A percentile compares a stretch with the other conserved stretches of the same genome.
Evolutionary conservation across 2,113 vertebrate species (phyloP).

Genomic region (Notarius lentiginosus): DNA sequence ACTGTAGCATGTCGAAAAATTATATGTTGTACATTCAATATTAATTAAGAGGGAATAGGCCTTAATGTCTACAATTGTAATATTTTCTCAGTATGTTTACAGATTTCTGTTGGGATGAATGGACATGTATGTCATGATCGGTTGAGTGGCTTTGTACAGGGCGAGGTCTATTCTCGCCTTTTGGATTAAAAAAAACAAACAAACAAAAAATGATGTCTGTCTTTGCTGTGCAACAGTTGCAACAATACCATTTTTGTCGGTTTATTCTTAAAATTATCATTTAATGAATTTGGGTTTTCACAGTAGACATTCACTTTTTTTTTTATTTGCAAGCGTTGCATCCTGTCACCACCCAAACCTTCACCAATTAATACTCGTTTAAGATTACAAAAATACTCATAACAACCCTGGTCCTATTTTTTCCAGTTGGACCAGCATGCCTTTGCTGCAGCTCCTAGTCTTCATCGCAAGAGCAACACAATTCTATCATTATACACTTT

Average conservation of each 20-base stretch:
- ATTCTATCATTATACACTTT: background rate
- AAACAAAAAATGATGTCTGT: too few relatives aligned
- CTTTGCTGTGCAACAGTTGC: background rate
- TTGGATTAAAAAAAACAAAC: constrained; percentile 36
- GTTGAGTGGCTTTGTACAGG: constrained; percentile 60
- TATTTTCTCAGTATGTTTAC: constrained; percentile 67
- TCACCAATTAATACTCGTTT: background rate
- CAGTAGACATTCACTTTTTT: background rate
- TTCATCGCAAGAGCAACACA: background rate
- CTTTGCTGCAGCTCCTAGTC: background rate
- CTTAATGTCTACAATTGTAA: constrained; percentile 75
- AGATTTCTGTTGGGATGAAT: constrained; percentile 53
- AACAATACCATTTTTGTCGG: background rate
- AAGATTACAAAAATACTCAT: background rate
- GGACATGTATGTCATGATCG: constrained; percentile 47
- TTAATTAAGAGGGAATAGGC: constrained; percentile 62
- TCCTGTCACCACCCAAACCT: too few relatives aligned
- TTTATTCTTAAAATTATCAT: background rate
- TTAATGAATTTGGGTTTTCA: background rate
- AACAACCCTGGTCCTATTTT: background rate
- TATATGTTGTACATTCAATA: constrained; percentile 80
- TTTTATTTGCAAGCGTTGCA: background rate
- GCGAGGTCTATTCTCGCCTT: constrained; percentile 39
- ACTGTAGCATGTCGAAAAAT: constrained; percentile 96
- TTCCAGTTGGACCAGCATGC: background rate